Percentiles rank a stretch among this genome's conserved stretches.
phyloP scores from a whole-genome alignment of 1,140 invertebrate genomes.

The Drosophila neocordata region DNA sequence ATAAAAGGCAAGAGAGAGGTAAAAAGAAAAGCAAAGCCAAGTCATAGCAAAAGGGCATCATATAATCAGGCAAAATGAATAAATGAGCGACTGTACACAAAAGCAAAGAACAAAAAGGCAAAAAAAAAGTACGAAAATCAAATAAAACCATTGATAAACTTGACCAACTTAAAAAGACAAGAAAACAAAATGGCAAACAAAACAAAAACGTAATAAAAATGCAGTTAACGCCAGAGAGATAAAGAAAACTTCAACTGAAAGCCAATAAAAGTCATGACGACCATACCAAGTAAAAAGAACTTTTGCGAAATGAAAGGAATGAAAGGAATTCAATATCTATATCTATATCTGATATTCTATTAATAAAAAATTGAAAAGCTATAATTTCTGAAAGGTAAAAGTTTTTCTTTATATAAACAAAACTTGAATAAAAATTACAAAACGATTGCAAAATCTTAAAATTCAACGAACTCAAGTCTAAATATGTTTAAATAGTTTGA shows the following conservation, averaged over 20 bases:
- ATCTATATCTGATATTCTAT: too few species aligned
- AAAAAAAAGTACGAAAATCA: conserved; percentile 3
- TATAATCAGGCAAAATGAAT: conserved; percentile 7
- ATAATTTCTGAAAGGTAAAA: too few species aligned
- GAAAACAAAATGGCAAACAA: background rate
- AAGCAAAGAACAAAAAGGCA: background rate
- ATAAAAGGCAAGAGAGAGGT: conserved; percentile 27
- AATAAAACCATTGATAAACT: conserved; percentile 9
- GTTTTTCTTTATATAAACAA: too few species aligned
- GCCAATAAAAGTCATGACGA: conserved; percentile 5
- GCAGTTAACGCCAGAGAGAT: background rate
- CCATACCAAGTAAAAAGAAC: too few species aligned
- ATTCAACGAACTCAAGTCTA: too few species aligned
- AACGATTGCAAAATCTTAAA: too few species aligned
- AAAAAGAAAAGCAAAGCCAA: conserved; percentile 23
- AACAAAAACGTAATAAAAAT: conserved; percentile 23
- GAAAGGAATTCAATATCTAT: too few species aligned
- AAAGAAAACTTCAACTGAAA: background rate
- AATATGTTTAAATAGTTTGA: too few species aligned
- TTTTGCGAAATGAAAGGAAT: too few species aligned
- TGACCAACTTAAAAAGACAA: background rate
- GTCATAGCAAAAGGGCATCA: conserved; percentile 5
- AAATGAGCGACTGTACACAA: conserved; percentile 4
- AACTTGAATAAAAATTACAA: too few species aligned
- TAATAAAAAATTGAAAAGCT: too few species aligned